Evolutionary conservation across 2,888 invertebrate genomes (phyloP), one percentile per base, ranked within the genome.

Genomic region (Rhimphoctona megacephalus): DNA sequence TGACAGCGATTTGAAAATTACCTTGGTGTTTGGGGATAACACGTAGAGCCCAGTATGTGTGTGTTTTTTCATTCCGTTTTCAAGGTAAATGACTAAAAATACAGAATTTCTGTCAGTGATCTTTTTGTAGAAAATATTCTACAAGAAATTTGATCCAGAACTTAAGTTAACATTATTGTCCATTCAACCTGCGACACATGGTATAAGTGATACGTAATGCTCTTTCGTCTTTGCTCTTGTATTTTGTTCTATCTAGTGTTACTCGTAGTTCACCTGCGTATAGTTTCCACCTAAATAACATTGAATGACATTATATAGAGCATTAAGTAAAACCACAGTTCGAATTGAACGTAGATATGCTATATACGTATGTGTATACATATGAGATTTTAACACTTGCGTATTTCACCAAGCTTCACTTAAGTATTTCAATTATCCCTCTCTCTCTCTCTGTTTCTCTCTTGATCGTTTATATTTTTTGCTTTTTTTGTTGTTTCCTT

Each of bases 221-320:
- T 39, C 39, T 39, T 39, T 39, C 11, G 43, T 14, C 2, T 43
- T 43, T 11, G 11, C 43, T 43, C 43, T 14, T 43, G 49, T 5
- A n/a, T 49, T 49, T 1, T 19, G 19, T 85, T 80, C 77, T 89
- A 89, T 89, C 87, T 90, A 87, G 88, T 85, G 83, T 90, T 90
- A 90, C 90, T 82, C 83, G 80, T 57, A 80, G 83, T 77, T 30
- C 80, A 77, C 82, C 52, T 83, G 76, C 8, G 5, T 46, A n/a
- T 49, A 54, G 6, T 72, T 80, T n/a, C 76, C 72, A 77, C 49
- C 30, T 72, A 79, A 83, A 86, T 70, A 33, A 69, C 70, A 80
- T 86, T 76, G 80, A 67, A 83, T 86, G 82, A 79, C 79, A 64
- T 46, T 72, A 52, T 61, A 19, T 49, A 39, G 43, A 61, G 17